These are phyloP conservation scores for Pogonognathellus flavescens DNA, from an alignment of 1,140 invertebrate genomes.

Conservation along the genomic window DNA sequence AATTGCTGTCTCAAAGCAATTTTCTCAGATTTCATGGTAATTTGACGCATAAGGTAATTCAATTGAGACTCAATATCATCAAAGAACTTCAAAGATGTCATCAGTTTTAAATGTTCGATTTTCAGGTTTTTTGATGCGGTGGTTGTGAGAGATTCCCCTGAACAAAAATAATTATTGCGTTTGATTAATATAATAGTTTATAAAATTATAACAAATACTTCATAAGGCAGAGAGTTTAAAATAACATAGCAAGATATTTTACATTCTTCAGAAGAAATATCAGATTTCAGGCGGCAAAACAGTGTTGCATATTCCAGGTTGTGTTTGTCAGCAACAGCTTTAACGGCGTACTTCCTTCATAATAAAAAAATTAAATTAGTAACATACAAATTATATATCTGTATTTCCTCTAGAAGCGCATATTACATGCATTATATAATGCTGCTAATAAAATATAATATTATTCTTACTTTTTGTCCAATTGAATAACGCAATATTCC, in stretches of 20 bases:
- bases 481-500: slow-evolving; percentile 5
- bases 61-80: background rate
- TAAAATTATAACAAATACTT: no score
- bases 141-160: background rate
- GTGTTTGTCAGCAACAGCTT: no score
- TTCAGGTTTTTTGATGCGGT: no score
- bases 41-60: background rate
- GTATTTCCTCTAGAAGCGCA: background rate
- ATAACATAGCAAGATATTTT: no score
- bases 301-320: background rate
- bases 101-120: background rate
- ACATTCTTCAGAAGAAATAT: background rate
- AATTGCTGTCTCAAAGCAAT: background rate
- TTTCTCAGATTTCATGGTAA: background rate
- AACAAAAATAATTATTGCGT: no score
- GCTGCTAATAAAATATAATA: background rate
- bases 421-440: background rate
- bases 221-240: no score
- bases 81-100: background rate
- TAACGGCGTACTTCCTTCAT: no score
- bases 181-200: no score
- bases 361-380: no score
- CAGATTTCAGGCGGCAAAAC: background rate
- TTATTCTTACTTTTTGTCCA: slow-evolving; percentile 20
- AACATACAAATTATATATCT: background rate